Evolutionary conservation across 2,888 invertebrate genomes (phyloP).

Genomic region (Neria commutata): DNA sequence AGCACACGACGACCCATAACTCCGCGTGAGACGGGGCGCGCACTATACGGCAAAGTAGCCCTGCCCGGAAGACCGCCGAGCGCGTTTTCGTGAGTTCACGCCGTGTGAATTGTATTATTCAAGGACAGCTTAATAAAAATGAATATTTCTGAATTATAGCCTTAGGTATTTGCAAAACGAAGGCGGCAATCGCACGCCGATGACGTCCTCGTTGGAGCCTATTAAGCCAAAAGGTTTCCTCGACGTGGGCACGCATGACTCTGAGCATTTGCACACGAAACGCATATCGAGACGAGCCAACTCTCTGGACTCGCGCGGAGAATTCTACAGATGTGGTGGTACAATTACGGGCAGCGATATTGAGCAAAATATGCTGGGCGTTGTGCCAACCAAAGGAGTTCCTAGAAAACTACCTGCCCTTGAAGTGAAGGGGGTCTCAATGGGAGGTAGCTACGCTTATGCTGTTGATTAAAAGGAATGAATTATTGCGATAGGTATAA

Average conservation of each 20-base stretch:
- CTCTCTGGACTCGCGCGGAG: constrained; percentile 37
- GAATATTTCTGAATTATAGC: constrained; percentile 60
- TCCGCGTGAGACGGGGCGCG: constrained; percentile 79
- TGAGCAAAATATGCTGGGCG: constrained; percentile 4
- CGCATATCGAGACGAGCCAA: constrained; percentile 33
- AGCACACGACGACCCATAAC: constrained; percentile 86
- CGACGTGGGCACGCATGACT: constrained; percentile 2
- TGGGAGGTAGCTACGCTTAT: neutral
- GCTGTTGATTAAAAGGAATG: neutral
- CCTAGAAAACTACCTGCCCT: constrained; percentile 35
- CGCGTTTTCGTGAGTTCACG: constrained; percentile 70
- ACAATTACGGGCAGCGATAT: neutral
- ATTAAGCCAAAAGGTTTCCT: constrained; percentile 16
- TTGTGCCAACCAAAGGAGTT: constrained; percentile 17
- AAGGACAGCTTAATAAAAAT: neutral
- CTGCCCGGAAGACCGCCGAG: constrained; percentile 72
- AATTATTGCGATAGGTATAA: neutral
- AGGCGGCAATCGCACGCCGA: constrained; percentile 56
- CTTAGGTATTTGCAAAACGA: constrained; percentile 69
- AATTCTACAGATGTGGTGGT: constrained; percentile 26
- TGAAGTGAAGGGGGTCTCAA: constrained; percentile 30
- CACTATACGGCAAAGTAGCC: constrained; percentile 72
- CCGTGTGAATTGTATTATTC: neutral
- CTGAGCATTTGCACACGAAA: constrained; percentile 14
- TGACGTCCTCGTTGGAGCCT: constrained; percentile 57